phyloP scores from a whole-genome alignment of 2,888 invertebrate species.

The Brachycybe producta region DNA sequence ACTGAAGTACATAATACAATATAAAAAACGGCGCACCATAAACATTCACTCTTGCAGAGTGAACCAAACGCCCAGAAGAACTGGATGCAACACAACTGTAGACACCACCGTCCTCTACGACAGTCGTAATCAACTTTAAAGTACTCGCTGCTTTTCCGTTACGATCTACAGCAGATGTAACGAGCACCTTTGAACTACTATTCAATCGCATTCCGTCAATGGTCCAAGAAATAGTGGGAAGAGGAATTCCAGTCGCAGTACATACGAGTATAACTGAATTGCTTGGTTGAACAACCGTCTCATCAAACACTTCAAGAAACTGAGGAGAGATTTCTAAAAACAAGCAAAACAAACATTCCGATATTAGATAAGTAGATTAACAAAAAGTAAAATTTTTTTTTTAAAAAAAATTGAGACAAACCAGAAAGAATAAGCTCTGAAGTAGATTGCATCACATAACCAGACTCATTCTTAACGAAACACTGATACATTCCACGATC shows the following conservation, averaged over 20 bases:
- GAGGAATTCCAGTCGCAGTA: slow-evolving; percentile 3
- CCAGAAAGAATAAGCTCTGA: slow-evolving; percentile 51
- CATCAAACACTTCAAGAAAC: slow-evolving; percentile 7
- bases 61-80: neutral
- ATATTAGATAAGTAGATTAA: too few relatives aligned
- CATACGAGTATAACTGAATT: neutral
- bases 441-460: slow-evolving; percentile 49
- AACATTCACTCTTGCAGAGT: slow-evolving; percentile 5
- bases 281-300: neutral
- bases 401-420: too few relatives aligned
- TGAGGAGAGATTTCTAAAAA: slow-evolving; percentile 13
- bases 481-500: slow-evolving; percentile 36
- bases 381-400: too few relatives aligned
- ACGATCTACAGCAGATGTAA: neutral
- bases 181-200: neutral
- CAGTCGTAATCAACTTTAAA: neutral
- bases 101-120: slow-evolving; percentile 10
- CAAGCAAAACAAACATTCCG: too few relatives aligned
- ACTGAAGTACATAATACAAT: too few relatives aligned
- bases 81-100: slow-evolving; percentile 5
- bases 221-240: slow-evolving; percentile 2
- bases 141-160: neutral
- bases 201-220: neutral
- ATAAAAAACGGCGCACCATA: too few relatives aligned
- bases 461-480: slow-evolving; percentile 26